Conservation (phyloP, 2,797 vertebrate species). For the Chloroceryle amazona region DNA sequence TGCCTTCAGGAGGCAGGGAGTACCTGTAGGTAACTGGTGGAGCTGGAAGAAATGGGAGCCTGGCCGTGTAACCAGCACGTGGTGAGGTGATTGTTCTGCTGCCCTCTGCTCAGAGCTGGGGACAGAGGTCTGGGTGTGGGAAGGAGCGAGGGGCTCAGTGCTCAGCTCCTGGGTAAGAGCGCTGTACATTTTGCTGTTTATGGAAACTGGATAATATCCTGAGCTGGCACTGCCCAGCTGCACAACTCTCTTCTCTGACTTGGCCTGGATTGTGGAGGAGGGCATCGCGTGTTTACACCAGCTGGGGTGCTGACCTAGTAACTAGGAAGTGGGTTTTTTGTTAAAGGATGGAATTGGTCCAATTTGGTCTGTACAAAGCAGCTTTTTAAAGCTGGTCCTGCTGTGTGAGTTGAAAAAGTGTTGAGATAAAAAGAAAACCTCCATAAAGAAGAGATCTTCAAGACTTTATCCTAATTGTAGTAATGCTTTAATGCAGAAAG, state of each 20-base stretch:
- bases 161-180: not conserved
- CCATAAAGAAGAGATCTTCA: slow-evolving; percentile 12
- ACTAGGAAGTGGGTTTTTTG: not conserved
- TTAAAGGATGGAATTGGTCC: not conserved
- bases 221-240: not conserved
- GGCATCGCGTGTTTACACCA: not conserved
- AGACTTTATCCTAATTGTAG: slow-evolving; percentile 6
- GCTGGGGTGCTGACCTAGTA: not conserved
- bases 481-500: slow-evolving; percentile 34
- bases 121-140: not conserved
- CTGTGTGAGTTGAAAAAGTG: not conserved
- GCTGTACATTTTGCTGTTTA: accelerated
- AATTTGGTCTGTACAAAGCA: not conserved
- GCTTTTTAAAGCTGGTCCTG: not conserved
- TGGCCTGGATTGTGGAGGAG: not conserved
- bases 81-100: accelerated
- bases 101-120: not conserved
- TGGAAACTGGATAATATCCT: not conserved
- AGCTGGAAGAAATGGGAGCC: not conserved
- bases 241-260: not conserved
- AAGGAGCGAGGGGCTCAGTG: not conserved
- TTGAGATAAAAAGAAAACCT: not conserved
- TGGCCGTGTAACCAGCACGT: not conserved
- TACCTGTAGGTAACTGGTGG: not conserved
- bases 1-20: not conserved